Evolutionary conservation across 2,797 vertebrate genomes (phyloP), one percentile per base, ranked within the genome.

Genomic region (Clarias laeviceps): DNA sequence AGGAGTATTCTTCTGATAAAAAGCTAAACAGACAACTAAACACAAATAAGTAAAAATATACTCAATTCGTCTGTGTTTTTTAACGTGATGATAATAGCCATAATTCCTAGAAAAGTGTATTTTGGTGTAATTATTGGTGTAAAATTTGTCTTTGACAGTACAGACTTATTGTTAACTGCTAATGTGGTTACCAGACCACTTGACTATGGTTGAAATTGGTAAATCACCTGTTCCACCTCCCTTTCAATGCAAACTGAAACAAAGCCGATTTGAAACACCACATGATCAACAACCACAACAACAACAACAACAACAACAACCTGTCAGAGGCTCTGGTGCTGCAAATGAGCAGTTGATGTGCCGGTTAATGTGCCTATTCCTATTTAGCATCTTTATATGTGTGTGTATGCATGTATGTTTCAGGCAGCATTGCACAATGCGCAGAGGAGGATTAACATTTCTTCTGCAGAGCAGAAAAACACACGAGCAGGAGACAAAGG

Each of bases 401-500:
- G 73, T 11, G 50, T 76, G n/a, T 74, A 45, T 74, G 34, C 40
- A n/a, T 74, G 70, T 27, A 5, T 27, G 72, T 29, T 14, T 27
- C 3, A 5, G 7, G 11, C 37, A 27, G 50, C 17, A 61, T 65
- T 82, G 79, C 82, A 86, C 85, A 84, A 81, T 68, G 82, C 34
- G 85, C n/a, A 83, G 87, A 87, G 84, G 86, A 45, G 81, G 87
- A 89, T 70, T 80, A 89, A 91, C 91, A 87, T 91, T 89, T 91
- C 89, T 91, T 86, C 86, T 89, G 87, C 91, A 69, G 45, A 29
- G 56, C 69, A 86, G 83, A 82, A 89, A 88, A 90, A 88, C 87
- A 91, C 80, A 88, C 84, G 88, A 90, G 90, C 91, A 86, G 84
- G 90, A 90, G 89, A 91, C 92, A 83, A 88, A 93, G 90, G 90